Conservation (phyloP, 2,113 vertebrate species). For the Colinus virginianus region DNA sequence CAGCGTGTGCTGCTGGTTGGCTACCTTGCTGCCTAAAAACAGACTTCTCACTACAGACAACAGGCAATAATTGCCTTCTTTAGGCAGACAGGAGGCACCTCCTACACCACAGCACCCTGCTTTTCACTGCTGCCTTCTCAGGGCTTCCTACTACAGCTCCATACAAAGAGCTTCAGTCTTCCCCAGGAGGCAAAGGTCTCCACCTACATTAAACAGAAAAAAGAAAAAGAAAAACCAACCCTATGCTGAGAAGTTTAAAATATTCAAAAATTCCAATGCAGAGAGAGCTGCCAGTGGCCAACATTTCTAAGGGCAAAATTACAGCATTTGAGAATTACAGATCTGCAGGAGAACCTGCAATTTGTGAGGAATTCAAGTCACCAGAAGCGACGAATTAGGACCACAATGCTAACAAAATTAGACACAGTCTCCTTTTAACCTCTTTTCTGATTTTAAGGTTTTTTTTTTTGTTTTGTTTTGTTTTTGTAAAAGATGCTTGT, state of each 20-base stretch:
- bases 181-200: not conserved
- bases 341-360: constrained; percentile 75
- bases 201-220: not conserved
- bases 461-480: not conserved
- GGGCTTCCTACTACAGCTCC: not conserved
- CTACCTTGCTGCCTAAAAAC: not conserved
- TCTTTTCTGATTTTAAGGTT: constrained; percentile 44
- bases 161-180: not conserved
- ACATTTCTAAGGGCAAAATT: constrained; percentile 71
- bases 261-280: constrained; percentile 4
- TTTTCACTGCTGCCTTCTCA: not conserved
- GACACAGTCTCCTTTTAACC: constrained; percentile 64
- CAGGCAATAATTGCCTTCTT: rapidly evolving
- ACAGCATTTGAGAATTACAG: constrained; percentile 69
- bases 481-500: not conserved
- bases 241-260: not conserved
- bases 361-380: constrained; percentile 75
- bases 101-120: not conserved
- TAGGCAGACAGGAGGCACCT: not conserved
- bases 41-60: not conserved
- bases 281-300: constrained; percentile 35
- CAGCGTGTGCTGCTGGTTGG: not conserved
- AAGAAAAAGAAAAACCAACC: not conserved
- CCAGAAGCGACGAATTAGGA: constrained; percentile 70
- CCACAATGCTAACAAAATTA: constrained; percentile 65